Percentiles rank a stretch among this genome's conserved stretches.
Conservation (phyloP, 2,113 vertebrate genomes). For the Pygoscelis adeliae region DNA sequence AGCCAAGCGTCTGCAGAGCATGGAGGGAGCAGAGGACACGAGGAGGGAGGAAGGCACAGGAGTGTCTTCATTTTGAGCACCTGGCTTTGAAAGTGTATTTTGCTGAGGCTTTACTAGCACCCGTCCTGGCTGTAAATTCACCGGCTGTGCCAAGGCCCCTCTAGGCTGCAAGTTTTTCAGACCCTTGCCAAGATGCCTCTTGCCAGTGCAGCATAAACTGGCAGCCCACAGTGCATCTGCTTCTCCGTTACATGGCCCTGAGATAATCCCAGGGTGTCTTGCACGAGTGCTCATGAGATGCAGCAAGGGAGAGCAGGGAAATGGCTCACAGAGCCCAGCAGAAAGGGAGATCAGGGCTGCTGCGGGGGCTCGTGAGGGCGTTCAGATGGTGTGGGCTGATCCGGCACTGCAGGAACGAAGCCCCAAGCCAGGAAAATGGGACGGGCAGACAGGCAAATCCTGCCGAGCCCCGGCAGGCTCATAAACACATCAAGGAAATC, state of each 20-base stretch:
- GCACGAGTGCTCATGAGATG: accelerated
- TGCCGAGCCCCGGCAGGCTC: accelerated
- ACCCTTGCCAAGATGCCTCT: not conserved
- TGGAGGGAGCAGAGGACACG: not conserved
- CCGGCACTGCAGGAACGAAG: accelerated
- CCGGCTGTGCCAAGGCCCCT: accelerated
- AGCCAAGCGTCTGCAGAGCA: not conserved
- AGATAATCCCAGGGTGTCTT: not conserved
- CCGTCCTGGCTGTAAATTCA: not conserved
- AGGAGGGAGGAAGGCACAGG: not conserved
- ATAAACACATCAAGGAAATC: accelerated
- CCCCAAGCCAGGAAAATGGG: not conserved
- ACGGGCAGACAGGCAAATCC: accelerated
- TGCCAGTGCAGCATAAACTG: accelerated
- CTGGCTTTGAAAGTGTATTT: not conserved
- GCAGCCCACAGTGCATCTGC: not conserved
- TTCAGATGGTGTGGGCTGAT: not conserved
- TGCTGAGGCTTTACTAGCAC: not conserved
- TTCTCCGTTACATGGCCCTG: not conserved
- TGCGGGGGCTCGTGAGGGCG: accelerated
- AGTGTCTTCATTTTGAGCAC: not conserved
- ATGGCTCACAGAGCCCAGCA: accelerated
- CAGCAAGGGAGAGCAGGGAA: not conserved
- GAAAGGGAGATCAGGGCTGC: not conserved
- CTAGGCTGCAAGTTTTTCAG: not conserved